Evolutionary conservation across 2,888 invertebrate species (phyloP), one percentile per base, ranked within the genome.

Genomic region (Ophraella communa): DNA sequence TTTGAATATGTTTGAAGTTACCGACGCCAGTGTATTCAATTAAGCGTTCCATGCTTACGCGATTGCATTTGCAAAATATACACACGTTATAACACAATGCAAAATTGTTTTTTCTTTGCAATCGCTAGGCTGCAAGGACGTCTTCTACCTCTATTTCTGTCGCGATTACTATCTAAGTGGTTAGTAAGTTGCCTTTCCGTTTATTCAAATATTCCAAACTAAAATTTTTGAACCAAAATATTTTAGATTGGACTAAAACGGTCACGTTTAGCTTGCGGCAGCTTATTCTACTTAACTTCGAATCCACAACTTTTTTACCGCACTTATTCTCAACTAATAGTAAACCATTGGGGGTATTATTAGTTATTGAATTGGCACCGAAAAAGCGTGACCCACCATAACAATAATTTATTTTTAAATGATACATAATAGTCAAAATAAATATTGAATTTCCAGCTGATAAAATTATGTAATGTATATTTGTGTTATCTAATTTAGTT

Each of bases 21-120:
- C 21, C 45, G 45, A 45, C 45, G 45, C 21, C 45, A 21, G 21
- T 45, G 45, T 8, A 11, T 11, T 20, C 47, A 45, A 23, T 61
- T 62, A 21, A 45, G 57, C 65, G 55, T 57, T 66, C 60, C 42
- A 64, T 3, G 3, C 30, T 3, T 10, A 30, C 8, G 49, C 61
- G 64, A 62, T 49, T 56, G 49, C 49, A 54, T 56, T 64, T 64
- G 61, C 58, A 64, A 64, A 63, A 63, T 63, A 56, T 63, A 66
- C 30, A 57, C 49, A 47, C 45, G 14, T 14, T n/a, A 45, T 11
- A 45, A 23, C 47, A 51, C 49, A 51, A 51, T 51, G 17, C 49
- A 51, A 27, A 51, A 27, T 30, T 39, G 14, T 39, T 17, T 20
- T 52, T 49, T 30, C 21, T 21, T 56, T 49, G 18, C 39, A 35